Evolutionary conservation across 2,113 vertebrate genomes (phyloP).

Genomic region (Ariopsis seemanni): DNA sequence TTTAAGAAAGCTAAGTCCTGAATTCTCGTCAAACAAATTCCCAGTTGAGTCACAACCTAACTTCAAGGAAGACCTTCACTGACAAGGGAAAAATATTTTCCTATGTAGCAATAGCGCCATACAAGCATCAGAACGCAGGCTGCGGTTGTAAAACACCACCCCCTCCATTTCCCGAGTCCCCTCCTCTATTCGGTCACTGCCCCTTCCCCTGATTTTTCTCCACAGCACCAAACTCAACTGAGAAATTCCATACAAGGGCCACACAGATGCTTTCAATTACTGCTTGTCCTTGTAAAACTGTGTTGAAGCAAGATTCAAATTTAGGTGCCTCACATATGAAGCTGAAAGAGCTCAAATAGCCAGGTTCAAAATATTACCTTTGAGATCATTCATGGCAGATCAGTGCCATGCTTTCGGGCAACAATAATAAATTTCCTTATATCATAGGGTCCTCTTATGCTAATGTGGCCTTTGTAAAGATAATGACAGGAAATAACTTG

Average conservation of each 20-base stretch:
- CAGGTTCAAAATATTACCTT: slow-evolving; percentile 8
- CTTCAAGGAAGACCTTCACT: slow-evolving; percentile 33
- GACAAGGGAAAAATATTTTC: slow-evolving; percentile 30
- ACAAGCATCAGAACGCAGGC: slow-evolving; percentile 53
- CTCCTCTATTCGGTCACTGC: slow-evolving; percentile 27
- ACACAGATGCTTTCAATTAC: slow-evolving; percentile 73
- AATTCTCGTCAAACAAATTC: slow-evolving; percentile 31
- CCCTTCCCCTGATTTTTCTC: slow-evolving; percentile 24
- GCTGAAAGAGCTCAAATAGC: slow-evolving; percentile 36
- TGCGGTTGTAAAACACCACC: slow-evolving; percentile 54
- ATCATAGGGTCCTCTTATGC: not conserved
- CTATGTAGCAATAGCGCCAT: slow-evolving; percentile 59
- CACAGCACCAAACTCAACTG: slow-evolving; percentile 60
- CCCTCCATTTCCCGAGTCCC: slow-evolving; percentile 11
- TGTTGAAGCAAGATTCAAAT: slow-evolving; percentile 49
- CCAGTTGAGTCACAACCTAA: slow-evolving; percentile 41
- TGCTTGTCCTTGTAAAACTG: slow-evolving; percentile 53
- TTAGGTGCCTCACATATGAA: slow-evolving; percentile 37
- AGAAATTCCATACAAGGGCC: slow-evolving; percentile 63
- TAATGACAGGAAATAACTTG: slow-evolving; percentile 47
- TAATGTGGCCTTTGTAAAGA: not conserved
- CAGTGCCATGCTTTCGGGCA: not conserved
- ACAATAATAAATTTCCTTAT: not conserved
- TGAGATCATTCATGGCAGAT: not conserved
- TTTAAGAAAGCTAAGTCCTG: not conserved